These are phyloP conservation scores for Augochlora pura DNA, from an alignment of 1,140 invertebrate genomes.

Conservation along the genomic window DNA sequence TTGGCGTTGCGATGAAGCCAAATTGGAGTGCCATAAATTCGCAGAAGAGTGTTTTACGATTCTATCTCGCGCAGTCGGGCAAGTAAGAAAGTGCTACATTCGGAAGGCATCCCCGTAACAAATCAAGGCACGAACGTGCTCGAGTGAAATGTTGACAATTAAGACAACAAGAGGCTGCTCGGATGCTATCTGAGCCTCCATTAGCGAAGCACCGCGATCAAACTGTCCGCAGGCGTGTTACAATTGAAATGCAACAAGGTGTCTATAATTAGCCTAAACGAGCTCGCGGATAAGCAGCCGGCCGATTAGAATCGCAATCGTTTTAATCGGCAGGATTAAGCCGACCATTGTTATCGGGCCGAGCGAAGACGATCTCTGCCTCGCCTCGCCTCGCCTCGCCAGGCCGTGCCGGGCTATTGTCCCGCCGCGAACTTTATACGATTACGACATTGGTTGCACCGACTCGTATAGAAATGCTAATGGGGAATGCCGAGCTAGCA, in stretches of 20 bases:
- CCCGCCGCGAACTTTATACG: conserved; percentile 1
- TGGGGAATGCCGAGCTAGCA: background rate
- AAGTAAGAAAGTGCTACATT: too few species aligned
- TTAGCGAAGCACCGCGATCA: background rate
- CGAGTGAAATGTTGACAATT: background rate
- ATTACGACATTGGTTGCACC: conserved; percentile 1
- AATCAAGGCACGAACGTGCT: too few species aligned
- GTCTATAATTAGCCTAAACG: conserved; percentile 1
- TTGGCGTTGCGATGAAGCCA: too few species aligned
- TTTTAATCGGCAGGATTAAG: background rate
- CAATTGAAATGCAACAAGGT: conserved; percentile 3
- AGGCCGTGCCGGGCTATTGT: background rate
- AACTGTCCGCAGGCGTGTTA: background rate
- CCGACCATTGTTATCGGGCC: background rate
- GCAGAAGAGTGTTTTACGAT: too few species aligned
- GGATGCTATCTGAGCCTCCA: background rate
- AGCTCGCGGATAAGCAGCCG: conserved; percentile 1
- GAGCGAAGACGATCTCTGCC: background rate
- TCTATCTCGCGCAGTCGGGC: too few species aligned
- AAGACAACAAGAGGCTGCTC: background rate
- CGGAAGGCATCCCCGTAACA: too few species aligned
- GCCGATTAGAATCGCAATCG: conserved; percentile 1
- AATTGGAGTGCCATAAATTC: too few species aligned
- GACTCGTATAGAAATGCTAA: background rate
- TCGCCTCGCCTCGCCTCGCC: too few species aligned